Evolutionary conservation across 2,113 vertebrate genomes (phyloP).

Genomic region (Platichthys stellatus): DNA sequence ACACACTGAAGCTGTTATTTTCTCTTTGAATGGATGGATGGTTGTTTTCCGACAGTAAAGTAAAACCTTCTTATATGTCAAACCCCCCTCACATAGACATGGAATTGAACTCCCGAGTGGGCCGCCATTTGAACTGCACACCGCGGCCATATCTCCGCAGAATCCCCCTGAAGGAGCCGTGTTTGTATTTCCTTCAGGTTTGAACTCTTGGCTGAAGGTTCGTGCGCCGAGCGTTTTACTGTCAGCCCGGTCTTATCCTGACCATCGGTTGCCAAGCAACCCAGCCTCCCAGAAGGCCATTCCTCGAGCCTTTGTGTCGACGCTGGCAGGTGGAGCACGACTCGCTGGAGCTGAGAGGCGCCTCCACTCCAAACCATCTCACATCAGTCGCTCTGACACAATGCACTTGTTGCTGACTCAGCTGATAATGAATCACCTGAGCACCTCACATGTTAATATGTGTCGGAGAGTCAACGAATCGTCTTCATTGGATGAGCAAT

Average conservation of each 20-base stretch:
- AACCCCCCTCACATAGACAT: constrained; percentile 17
- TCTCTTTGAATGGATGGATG: neutral
- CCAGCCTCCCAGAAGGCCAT: constrained; percentile 74
- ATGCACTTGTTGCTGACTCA: constrained; percentile 61
- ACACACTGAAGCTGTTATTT: constrained; percentile 3
- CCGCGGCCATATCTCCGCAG: constrained; percentile 44
- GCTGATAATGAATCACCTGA: constrained; percentile 44
- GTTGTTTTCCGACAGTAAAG: neutral
- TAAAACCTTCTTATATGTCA: constrained; percentile 22
- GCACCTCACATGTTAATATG: constrained; percentile 29
- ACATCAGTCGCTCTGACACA: constrained; percentile 33
- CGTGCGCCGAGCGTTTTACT: constrained; percentile 69
- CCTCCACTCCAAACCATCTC: constrained; percentile 43
- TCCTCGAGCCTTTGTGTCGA: constrained; percentile 69
- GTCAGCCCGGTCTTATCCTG: constrained; percentile 69
- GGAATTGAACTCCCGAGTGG: constrained; percentile 39
- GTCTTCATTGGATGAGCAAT: neutral
- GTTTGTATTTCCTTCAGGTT: constrained; percentile 71
- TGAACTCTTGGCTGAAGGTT: constrained; percentile 75
- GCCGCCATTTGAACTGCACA: constrained; percentile 63
- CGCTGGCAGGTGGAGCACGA: constrained; percentile 60
- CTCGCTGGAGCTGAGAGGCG: constrained; percentile 55
- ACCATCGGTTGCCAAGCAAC: constrained; percentile 84
- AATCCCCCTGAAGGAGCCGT: constrained; percentile 60
- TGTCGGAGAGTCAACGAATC: neutral